These are phyloP conservation scores for Todiramphus chloris DNA, from an alignment of 2,113 vertebrate species.

Conservation along the genomic window DNA sequence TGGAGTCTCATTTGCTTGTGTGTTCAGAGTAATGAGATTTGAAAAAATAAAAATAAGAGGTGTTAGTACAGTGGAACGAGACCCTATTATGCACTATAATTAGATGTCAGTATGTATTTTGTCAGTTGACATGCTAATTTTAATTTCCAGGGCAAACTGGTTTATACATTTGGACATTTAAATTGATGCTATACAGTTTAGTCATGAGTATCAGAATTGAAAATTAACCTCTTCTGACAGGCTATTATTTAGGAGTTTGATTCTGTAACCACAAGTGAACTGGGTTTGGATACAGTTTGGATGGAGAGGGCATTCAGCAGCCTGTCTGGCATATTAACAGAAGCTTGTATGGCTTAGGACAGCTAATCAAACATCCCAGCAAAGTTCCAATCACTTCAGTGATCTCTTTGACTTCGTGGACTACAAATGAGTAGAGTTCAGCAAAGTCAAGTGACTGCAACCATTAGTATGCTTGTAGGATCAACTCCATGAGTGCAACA, in stretches of 20 bases:
- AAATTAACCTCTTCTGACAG: constrained; percentile 32
- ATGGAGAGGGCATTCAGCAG: neutral
- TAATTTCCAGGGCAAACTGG: neutral
- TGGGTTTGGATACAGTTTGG: neutral
- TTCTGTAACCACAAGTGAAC: neutral
- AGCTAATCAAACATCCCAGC: neutral
- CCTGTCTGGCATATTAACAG: neutral
- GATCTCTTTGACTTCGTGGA: neutral
- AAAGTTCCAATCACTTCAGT: neutral
- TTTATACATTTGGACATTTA: constrained; percentile 6
- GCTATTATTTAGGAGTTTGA: constrained; percentile 10
- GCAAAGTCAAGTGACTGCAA: neutral
- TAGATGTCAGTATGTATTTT: constrained; percentile 3
- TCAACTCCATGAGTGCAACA: neutral
- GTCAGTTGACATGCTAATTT: neutral
- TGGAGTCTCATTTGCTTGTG: too few species aligned
- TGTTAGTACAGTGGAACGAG: neutral
- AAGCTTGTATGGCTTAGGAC: neutral
- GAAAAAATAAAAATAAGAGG: neutral
- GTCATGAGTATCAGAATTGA: neutral
- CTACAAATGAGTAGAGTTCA: neutral
- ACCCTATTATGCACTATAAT: constrained; percentile 4
- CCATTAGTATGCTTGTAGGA: neutral
- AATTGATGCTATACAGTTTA: neutral
- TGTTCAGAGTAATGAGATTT: neutral